Evolutionary conservation across 2,888 invertebrate genomes (phyloP).

Genomic region (Amphimallon solstitiale): DNA sequence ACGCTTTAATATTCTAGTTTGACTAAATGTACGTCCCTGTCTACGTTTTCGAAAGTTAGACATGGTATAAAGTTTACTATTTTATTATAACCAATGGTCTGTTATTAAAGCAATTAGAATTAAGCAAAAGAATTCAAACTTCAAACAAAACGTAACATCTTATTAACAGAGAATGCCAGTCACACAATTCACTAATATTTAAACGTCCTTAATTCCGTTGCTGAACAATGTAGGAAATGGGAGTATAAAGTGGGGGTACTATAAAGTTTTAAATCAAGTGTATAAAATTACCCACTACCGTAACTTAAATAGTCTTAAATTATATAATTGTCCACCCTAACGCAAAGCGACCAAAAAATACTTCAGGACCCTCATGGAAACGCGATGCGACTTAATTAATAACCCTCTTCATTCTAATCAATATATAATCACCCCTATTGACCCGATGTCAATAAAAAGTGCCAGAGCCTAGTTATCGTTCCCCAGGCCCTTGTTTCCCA

Average conservation of each 20-base stretch:
- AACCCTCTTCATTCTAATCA: slow-evolving; percentile 49
- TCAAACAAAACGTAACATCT: too few relatives aligned
- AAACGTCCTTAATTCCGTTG: too few relatives aligned
- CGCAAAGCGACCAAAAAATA: slow-evolving; percentile 41
- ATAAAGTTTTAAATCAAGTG: slow-evolving; percentile 44
- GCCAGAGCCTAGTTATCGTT: slow-evolving; percentile 43
- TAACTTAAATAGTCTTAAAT: slow-evolving; percentile 45
- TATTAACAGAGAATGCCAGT: too few relatives aligned
- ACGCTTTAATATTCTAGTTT: too few relatives aligned
- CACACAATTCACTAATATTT: too few relatives aligned
- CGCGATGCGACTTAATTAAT: slow-evolving; percentile 51
- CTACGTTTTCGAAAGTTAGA: too few relatives aligned
- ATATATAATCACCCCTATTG: slow-evolving; percentile 52
- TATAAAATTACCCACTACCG: slow-evolving; percentile 39
- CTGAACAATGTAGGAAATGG: neutral
- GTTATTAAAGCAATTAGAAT: too few relatives aligned
- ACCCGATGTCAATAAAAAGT: slow-evolving; percentile 45
- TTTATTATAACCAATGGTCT: too few relatives aligned
- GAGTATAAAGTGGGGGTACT: neutral
- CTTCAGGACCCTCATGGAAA: slow-evolving; percentile 46
- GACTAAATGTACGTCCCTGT: too few relatives aligned
- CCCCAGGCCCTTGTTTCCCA: slow-evolving; percentile 41
- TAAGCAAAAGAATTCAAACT: too few relatives aligned
- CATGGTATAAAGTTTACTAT: too few relatives aligned
- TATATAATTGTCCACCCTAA: slow-evolving; percentile 45